These are phyloP conservation scores for Sebastes steindachneri DNA, from an alignment of 2,797 vertebrate species.

Conservation along the genomic window DNA sequence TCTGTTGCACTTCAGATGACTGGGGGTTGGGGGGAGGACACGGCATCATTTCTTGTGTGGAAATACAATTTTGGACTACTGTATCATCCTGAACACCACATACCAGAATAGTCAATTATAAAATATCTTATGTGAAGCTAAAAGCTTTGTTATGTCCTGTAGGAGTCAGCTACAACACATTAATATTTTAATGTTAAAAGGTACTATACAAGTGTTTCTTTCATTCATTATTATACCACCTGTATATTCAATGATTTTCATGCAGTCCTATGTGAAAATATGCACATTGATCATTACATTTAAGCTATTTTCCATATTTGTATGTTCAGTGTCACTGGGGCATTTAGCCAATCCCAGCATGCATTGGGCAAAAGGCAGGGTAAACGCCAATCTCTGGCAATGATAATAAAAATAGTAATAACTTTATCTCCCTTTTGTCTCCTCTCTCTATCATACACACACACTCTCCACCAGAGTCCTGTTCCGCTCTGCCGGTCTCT, in stretches of 20 bases:
- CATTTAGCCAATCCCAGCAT: constrained; percentile 1
- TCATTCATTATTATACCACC: not conserved
- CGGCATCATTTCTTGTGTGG: not conserved
- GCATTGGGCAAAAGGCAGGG: not conserved
- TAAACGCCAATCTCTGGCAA: not conserved
- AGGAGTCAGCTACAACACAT: not conserved
- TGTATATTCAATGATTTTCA: not conserved
- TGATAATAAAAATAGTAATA: not conserved
- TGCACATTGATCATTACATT: not conserved
- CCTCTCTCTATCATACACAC: not conserved
- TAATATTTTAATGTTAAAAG: not conserved
- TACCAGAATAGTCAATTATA: not conserved
- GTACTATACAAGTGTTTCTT: not conserved
- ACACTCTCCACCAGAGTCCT: constrained; percentile 15
- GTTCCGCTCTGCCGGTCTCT: constrained; percentile 53
- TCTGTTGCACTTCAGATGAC: not conserved
- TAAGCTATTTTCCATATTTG: not conserved
- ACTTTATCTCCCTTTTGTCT: not conserved
- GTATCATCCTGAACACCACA: not conserved
- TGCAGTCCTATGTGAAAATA: not conserved
- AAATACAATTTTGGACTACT: not conserved
- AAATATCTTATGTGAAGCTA: not conserved
- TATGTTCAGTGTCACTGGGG: not conserved
- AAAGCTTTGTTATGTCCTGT: not conserved
- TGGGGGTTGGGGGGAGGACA: too few relatives aligned